These are phyloP conservation scores for Drosophila biarmipes DNA, from an alignment of 1,140 invertebrate species.

Conservation along the genomic window DNA sequence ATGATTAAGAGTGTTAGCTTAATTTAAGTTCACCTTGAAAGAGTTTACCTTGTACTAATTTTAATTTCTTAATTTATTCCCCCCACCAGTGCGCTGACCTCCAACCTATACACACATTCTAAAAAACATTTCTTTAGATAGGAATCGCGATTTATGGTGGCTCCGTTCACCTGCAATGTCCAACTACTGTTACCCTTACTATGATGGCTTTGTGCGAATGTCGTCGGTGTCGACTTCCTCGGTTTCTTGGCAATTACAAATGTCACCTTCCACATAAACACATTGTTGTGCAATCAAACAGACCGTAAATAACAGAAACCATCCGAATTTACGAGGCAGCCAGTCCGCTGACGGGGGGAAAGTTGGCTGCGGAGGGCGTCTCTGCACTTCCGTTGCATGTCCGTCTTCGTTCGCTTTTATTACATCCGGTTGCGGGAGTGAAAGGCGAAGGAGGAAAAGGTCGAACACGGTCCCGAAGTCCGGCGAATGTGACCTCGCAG, in stretches of 20 bases:
- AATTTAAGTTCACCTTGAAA: too few relatives aligned
- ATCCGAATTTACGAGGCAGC: slow-evolving; percentile 49
- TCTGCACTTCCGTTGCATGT: slow-evolving; percentile 61
- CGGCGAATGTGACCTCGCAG: slow-evolving; percentile 11
- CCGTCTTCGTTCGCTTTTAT: slow-evolving; percentile 59
- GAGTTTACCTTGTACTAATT: background rate
- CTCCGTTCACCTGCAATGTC: slow-evolving; percentile 5
- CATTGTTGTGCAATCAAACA: slow-evolving; percentile 72
- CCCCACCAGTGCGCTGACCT: background rate
- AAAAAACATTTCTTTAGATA: slow-evolving; percentile 25
- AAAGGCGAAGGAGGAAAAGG: slow-evolving; percentile 12
- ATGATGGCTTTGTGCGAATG: slow-evolving; percentile 21
- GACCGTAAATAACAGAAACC: slow-evolving; percentile 58
- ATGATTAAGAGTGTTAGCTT: too few relatives aligned
- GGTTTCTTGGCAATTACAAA: slow-evolving; percentile 57
- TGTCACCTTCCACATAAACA: slow-evolving; percentile 63
- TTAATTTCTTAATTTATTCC: background rate
- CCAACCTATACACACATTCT: background rate
- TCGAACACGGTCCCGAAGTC: slow-evolving; percentile 24
- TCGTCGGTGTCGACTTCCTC: slow-evolving; percentile 31
- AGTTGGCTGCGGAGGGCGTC: background rate
- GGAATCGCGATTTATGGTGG: slow-evolving; percentile 47
- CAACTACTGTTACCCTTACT: slow-evolving; percentile 3
- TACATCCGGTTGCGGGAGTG: slow-evolving; percentile 39
- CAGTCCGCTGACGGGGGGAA: slow-evolving; percentile 3